Conservation (phyloP, 2,113 vertebrate species). For the Crotalus helleri region DNA sequence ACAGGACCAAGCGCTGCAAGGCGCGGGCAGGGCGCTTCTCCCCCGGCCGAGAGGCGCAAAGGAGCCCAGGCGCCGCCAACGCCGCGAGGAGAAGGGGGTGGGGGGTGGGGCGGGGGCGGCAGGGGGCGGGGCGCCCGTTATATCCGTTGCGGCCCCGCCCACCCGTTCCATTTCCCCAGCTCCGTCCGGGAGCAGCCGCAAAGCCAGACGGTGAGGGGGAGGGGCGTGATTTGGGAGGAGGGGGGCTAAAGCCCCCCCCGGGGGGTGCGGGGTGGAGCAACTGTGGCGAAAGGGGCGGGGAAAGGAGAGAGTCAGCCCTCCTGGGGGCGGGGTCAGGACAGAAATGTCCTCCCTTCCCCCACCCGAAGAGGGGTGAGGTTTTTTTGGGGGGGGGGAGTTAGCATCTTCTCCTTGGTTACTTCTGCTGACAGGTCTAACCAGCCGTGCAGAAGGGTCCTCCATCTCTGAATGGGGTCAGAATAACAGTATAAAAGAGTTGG, state of each 20-base stretch:
- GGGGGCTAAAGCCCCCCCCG: too few relatives aligned
- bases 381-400: accelerated
- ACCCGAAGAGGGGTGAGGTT: not conserved
- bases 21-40: not conserved
- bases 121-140: constrained; percentile 9
- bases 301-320: not conserved
- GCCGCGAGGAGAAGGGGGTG: not conserved
- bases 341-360: not conserved
- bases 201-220: not conserved
- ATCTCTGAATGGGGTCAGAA: not conserved
- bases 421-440: too few relatives aligned
- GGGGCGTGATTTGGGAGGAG: not conserved
- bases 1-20: not conserved
- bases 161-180: not conserved
- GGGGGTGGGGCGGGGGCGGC: not conserved
- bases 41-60: not conserved
- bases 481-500: too few relatives aligned
- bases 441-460: not conserved
- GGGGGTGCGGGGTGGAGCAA: not conserved
- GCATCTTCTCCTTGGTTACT: not conserved
- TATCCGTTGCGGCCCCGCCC: constrained; percentile 15
- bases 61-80: not conserved
- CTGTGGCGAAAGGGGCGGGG: not conserved
- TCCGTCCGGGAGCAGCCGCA: not conserved
- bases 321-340: too few relatives aligned